A percentile compares a stretch with the other conserved stretches of the same genome.
Conservation (phyloP, 2,888 invertebrate genomes). For the Escarpia spicata region DNA sequence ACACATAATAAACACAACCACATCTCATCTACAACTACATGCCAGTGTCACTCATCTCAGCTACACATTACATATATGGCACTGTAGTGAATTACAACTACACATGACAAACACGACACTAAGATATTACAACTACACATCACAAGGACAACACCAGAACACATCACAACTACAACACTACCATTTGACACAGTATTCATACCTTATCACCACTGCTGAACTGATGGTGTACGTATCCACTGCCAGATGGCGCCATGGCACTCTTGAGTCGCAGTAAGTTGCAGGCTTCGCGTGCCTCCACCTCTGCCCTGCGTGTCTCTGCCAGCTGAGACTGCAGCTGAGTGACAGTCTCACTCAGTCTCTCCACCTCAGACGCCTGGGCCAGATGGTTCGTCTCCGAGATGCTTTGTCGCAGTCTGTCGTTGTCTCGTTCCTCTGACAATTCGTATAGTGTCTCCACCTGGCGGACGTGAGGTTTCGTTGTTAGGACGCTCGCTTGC, state of each 20-base stretch:
- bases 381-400: background rate
- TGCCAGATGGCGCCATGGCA: background rate
- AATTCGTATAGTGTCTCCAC: background rate
- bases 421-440: constrained; percentile 36
- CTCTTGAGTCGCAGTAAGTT: constrained; percentile 30
- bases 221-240: background rate
- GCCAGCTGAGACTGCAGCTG: constrained; percentile 50
- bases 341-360: constrained; percentile 49
- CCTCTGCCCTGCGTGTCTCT: constrained; percentile 29
- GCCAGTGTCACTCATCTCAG: background rate
- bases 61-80: background rate
- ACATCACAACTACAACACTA: background rate
- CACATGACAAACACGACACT: background rate
- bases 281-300: constrained; percentile 34
- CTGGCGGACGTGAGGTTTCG: constrained; percentile 37
- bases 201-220: background rate
- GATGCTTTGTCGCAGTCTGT: constrained; percentile 28
- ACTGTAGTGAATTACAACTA: background rate
- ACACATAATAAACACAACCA: background rate
- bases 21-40: background rate
- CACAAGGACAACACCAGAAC: background rate
- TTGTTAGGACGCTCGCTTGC: constrained; percentile 40
- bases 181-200: background rate
- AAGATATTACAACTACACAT: background rate
- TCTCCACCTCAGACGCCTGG: constrained; percentile 44